Evolutionary conservation across 2,113 vertebrate species (phyloP).

Genomic region (Siniperca knerii): DNA sequence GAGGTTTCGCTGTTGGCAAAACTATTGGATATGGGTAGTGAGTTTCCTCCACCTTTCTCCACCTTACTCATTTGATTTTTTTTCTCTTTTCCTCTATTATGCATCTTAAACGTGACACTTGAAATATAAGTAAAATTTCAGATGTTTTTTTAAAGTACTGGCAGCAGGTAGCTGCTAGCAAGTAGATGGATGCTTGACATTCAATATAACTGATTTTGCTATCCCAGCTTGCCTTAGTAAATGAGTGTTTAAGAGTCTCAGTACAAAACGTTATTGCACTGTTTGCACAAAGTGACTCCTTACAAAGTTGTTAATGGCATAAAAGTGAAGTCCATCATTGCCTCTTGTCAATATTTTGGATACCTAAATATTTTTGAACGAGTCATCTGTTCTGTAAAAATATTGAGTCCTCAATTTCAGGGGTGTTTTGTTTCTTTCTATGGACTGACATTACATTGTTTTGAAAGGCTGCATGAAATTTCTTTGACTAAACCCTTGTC

Average conservation of each 20-base stretch:
- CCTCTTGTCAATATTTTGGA: background rate
- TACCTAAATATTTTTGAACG: background rate
- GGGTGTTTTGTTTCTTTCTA: background rate
- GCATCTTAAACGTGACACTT: too few relatives aligned
- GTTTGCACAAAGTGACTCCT: background rate
- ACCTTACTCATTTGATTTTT: background rate
- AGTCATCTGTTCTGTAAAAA: background rate
- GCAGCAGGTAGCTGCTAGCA: background rate
- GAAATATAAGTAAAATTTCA: too few relatives aligned
- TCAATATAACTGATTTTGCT: background rate
- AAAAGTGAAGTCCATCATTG: background rate
- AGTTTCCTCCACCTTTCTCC: background rate
- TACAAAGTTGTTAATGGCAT: background rate
- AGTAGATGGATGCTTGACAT: background rate
- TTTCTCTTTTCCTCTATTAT: too few relatives aligned
- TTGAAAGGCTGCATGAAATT: background rate
- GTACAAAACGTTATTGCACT: background rate
- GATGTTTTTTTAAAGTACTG: too few relatives aligned
- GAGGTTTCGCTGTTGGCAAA: too few relatives aligned
- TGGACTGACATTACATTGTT: background rate
- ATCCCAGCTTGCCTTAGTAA: background rate
- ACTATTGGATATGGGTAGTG: background rate
- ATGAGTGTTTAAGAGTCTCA: background rate
- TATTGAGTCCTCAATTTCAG: background rate
- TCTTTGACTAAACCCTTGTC: constrained; percentile 7